Evolutionary conservation across 2,888 invertebrate species (phyloP).

Genomic region (Troides aeacus): DNA sequence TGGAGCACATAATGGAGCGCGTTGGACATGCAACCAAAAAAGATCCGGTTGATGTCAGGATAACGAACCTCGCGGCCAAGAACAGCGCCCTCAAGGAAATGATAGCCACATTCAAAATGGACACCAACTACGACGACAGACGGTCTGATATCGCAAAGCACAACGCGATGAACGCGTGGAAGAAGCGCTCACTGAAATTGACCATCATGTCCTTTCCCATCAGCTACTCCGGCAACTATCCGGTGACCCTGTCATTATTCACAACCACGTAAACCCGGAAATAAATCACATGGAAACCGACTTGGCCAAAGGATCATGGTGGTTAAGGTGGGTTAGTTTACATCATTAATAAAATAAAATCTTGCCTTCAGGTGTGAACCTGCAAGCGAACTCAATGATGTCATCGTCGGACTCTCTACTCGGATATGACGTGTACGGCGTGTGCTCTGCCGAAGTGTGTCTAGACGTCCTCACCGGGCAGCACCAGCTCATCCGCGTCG

Average conservation of each 20-base stretch:
- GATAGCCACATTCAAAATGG: conserved; percentile 78
- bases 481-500: conserved; percentile 79
- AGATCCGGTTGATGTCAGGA: conserved; percentile 80
- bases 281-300: too few relatives aligned
- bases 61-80: conserved; percentile 69
- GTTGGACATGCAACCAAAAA: conserved; percentile 77
- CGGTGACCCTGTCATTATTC: conserved; percentile 58
- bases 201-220: conserved; percentile 84
- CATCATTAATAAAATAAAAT: neutral
- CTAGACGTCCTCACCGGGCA: conserved; percentile 86
- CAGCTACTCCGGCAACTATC: conserved; percentile 71
- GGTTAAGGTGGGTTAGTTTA: too few relatives aligned
- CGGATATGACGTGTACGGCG: conserved; percentile 81
- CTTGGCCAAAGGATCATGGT: too few relatives aligned
- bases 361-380: conserved; percentile 63
- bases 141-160: conserved; percentile 73
- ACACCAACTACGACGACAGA: conserved; percentile 78
- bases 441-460: conserved; percentile 82
- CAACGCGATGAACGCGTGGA: conserved; percentile 86
- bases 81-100: conserved; percentile 65
- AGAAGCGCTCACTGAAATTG: conserved; percentile 83
- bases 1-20: conserved; percentile 85
- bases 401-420: conserved; percentile 50
- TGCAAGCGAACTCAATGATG: conserved; percentile 76
- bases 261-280: too few relatives aligned